Evolutionary conservation across 2,797 vertebrate species (phyloP).

Genomic region (Crocidura indochinensis): DNA sequence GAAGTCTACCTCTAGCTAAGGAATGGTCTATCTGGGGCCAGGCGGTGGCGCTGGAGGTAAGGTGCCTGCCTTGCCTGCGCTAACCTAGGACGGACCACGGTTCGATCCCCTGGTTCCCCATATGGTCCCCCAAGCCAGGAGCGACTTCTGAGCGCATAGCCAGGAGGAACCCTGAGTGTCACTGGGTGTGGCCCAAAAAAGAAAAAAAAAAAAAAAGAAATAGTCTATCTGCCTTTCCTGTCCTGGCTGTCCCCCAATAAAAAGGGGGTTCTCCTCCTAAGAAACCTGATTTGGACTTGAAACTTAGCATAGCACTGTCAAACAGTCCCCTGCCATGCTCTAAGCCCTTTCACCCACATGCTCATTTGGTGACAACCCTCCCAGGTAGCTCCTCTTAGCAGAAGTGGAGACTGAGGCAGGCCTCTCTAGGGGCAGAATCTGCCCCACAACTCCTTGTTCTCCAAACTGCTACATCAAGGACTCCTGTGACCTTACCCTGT

Average conservation of each 20-base stretch:
- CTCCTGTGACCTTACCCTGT: not conserved
- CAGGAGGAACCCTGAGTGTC: too few species aligned
- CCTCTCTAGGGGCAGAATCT: not conserved
- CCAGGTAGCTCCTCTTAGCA: not conserved
- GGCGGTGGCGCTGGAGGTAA: too few species aligned
- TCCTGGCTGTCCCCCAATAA: not conserved
- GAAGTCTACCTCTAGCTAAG: not conserved
- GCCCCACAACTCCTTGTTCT: not conserved
- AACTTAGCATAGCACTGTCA: not conserved
- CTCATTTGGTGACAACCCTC: not conserved
- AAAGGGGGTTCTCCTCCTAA: not conserved
- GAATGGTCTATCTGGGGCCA: not conserved
- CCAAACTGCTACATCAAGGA: not conserved
- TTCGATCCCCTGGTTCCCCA: too few species aligned
- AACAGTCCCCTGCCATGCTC: not conserved
- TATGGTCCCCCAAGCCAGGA: too few species aligned
- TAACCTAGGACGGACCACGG: too few species aligned
- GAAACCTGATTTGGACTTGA: not conserved
- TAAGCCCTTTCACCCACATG: not conserved
- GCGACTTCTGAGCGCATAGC: too few species aligned
- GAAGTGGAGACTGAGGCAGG: not conserved
- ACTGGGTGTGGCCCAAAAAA: too few species aligned
- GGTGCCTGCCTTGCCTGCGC: too few species aligned
- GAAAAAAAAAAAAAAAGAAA: too few species aligned
- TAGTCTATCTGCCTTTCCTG: not conserved